Base-by-base conservation (phyloP, 2,797 vertebrate species). In the Leptoclinus maculatus region DNA sequence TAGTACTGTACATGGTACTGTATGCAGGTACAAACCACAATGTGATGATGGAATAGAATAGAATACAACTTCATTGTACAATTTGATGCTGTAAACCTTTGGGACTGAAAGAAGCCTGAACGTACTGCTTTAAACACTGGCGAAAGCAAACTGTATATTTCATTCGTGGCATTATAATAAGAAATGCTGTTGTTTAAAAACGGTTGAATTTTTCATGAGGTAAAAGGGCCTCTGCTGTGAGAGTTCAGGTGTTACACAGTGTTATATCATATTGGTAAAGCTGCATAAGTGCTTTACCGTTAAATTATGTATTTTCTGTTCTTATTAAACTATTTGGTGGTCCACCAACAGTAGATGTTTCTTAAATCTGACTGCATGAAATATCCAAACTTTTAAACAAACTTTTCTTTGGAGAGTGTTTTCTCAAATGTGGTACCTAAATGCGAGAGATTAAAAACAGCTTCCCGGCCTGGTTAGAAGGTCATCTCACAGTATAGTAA, bases 121-220 rank as follows among this genome's bases (percentile, higher is more conserved):
- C 23, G 8, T 70, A 21, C 29, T 76, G 16, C 21, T 32, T 75
- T 78, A 25, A 76, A 80, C 36, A 64, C 57, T 4, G 8, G 25
- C 8, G 3, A 72, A 66, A 69, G 59, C 79, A 78, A 83, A 77
- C 73, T 49, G 43, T 59, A 64, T 32, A 64, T 32, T 76, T 80
- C 25, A 73, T 59, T 66, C 39, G 32, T 39, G n/a, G n/a, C 60
- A 89, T 85, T 82, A 84, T 79, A 83, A 86, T 74, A 77, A 87
- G 45, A 81, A 79, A 80, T 47, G 59, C 57, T 75, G 78, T 56
- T 27, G 62, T 76, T 81, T 74, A 34, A 77, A 83, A 84, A 27
- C 27, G 5, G 47, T 63, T 93, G 76, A 80, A 92, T 91, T 77
- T 90, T 94, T 93, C 71, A 92, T 91, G 74, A 90, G 66, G 82